Evolutionary conservation across 2,888 invertebrate species (phyloP), one percentile per base, ranked within the genome.

Genomic region (Ceraclea dissimilis): DNA sequence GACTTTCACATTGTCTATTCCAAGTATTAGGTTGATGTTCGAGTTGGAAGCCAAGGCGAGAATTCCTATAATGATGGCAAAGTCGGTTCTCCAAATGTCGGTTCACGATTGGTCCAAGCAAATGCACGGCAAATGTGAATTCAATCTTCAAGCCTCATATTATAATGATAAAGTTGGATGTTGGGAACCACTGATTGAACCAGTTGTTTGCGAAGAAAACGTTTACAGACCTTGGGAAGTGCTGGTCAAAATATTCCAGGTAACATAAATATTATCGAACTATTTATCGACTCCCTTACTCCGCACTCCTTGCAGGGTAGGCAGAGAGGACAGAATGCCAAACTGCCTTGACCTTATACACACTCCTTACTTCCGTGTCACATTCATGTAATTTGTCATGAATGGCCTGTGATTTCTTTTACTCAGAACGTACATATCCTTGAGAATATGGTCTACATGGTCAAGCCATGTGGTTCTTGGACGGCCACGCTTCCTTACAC

Each of bases 141-240:
- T 79, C 1, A 72, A 75, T 1, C 52, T 77, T 4, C 74, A 75
- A 57, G 79, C 79, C 65, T 62, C 67, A 61, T 85, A 83, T 66
- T 88, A 83, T 70, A 88, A 89, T 69, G 83, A 86, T 64, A 77
- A 79, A 47, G 71, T 83, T 51, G 80, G 81, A 51, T 79, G 79
- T 8, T 94, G 93, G 93, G 93, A 94, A 67, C 93, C 93, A 0
- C 69, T 93, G 1, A 69, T 92, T 1, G 92, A 92, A 64, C 88
- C 90, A 0, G 80, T 85, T 0, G 79, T 84, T 1, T 76, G 81
- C 44, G 77, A 79, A 31, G 86, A 86, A 67, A 83, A 83, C 61
- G 69, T 78, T 1, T 86, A 84, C 67, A 76, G 82, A 56, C 86
- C 88, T 0, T 90, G 87, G 86, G 86, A 88, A 66, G 70, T 88